phyloP scores from a whole-genome alignment of 2,797 vertebrate species.

The Crenichthys baileyi region DNA sequence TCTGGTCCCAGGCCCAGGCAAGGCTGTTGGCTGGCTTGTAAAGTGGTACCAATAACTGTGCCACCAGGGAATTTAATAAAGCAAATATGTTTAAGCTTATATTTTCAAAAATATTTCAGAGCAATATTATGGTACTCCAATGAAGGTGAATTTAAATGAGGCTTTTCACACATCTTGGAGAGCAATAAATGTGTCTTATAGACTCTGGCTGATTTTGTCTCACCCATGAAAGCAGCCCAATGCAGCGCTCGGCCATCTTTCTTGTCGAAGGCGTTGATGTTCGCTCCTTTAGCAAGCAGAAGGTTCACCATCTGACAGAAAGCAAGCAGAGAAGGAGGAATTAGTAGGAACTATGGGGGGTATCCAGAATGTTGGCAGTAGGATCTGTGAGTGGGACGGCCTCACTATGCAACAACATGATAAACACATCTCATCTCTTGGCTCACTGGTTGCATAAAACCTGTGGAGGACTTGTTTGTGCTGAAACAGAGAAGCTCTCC shows the following conservation, averaged over 20 bases:
- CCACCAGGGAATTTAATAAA: background rate
- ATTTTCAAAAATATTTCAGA: background rate
- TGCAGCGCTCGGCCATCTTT: slow-evolving; percentile 95
- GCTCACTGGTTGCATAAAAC: slow-evolving; percentile 46
- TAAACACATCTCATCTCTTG: slow-evolving; percentile 41
- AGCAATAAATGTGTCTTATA: background rate
- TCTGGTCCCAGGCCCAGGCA: too few relatives aligned
- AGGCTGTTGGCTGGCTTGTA: too few relatives aligned
- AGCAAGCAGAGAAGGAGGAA: background rate
- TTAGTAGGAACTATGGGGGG: slow-evolving; percentile 17
- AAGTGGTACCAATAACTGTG: too few relatives aligned
- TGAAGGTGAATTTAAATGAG: too few relatives aligned
- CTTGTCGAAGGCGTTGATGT: slow-evolving; percentile 99
- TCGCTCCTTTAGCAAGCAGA: slow-evolving; percentile 93
- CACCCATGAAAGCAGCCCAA: slow-evolving; percentile 97
- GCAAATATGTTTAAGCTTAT: background rate
- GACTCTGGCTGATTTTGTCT: slow-evolving; percentile 47
- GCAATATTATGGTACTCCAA: background rate
- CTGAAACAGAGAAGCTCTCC: slow-evolving; percentile 26
- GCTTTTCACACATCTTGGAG: background rate
- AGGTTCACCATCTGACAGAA: slow-evolving; percentile 91
- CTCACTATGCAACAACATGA: slow-evolving; percentile 56
- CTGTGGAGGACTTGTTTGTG: background rate
- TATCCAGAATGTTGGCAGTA: background rate
- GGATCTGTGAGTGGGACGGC: slow-evolving; percentile 18